Evolutionary conservation across 2,113 vertebrate species (phyloP).

Genomic region (Sula dactylatra): DNA sequence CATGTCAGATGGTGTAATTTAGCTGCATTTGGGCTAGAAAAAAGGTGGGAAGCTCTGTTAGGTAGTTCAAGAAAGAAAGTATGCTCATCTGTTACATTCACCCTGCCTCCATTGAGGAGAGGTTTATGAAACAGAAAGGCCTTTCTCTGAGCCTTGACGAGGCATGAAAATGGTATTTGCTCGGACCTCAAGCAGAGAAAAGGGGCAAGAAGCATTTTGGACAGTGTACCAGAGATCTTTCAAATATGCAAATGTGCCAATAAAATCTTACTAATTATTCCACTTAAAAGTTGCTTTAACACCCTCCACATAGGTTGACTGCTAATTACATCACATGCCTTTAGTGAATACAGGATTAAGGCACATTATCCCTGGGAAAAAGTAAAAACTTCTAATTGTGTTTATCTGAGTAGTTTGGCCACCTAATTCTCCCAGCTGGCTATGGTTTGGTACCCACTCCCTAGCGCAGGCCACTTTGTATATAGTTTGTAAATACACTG

Average conservation of each 20-base stretch:
- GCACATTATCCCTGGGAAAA: not conserved
- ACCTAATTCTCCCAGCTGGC: not conserved
- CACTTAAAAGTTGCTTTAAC: not conserved
- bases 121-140: not conserved
- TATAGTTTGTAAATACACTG: fast-evolving
- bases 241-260: not conserved
- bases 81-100: not conserved
- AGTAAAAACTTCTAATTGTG: not conserved
- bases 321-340: not conserved
- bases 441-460: not conserved
- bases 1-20: not conserved
- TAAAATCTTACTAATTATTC: not conserved
- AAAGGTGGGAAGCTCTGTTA: fast-evolving
- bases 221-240: not conserved
- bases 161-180: fast-evolving
- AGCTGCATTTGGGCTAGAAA: not conserved
- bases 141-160: not conserved
- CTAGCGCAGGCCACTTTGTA: not conserved
- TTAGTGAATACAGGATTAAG: not conserved
- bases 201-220: not conserved
- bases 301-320: not conserved
- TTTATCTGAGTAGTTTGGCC: not conserved
- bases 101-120: not conserved
- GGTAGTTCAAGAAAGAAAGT: not conserved
- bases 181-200: not conserved